A percentile compares a stretch with the other conserved stretches of the same genome.
Evolutionary conservation across 2,113 vertebrate species (phyloP).

Genomic region (Ochotona princeps): DNA sequence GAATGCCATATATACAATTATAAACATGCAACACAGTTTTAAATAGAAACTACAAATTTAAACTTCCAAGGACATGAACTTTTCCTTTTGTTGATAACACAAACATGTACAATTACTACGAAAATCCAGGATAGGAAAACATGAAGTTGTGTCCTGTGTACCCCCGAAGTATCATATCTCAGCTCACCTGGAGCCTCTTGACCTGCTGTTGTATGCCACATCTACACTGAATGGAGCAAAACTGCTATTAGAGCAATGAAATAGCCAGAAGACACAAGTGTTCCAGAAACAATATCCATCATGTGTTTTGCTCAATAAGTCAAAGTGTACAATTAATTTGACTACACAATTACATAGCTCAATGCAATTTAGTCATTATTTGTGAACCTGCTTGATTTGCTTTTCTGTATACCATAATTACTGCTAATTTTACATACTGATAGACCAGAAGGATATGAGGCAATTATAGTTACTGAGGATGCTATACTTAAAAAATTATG

Average conservation of each 20-base stretch:
- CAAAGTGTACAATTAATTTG: slow-evolving; percentile 32
- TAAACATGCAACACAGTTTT: neutral
- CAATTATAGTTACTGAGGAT: neutral
- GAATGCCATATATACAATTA: neutral
- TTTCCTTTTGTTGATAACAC: neutral
- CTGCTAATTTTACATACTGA: slow-evolving; percentile 41
- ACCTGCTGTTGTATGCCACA: neutral
- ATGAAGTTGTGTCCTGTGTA: neutral
- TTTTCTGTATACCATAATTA: slow-evolving; percentile 53
- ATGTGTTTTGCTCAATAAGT: slow-evolving; percentile 5
- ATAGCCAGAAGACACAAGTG: slow-evolving; percentile 37
- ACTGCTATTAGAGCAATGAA: neutral
- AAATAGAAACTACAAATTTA: slow-evolving; percentile 3
- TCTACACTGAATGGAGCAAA: slow-evolving; percentile 27
- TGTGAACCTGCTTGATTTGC: slow-evolving; percentile 39
- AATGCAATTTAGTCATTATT: neutral
- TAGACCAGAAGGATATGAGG: neutral
- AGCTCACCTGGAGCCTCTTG: neutral
- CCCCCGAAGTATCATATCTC: neutral
- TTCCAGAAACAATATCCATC: neutral
- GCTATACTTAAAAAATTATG: neutral
- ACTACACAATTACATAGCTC: slow-evolving; percentile 30
- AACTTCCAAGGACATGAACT: neutral
- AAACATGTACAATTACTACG: neutral
- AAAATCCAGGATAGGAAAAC: neutral